Evolutionary conservation across 2,113 vertebrate genomes (phyloP).

Genomic region (Herpailurus yagouaroundi): DNA sequence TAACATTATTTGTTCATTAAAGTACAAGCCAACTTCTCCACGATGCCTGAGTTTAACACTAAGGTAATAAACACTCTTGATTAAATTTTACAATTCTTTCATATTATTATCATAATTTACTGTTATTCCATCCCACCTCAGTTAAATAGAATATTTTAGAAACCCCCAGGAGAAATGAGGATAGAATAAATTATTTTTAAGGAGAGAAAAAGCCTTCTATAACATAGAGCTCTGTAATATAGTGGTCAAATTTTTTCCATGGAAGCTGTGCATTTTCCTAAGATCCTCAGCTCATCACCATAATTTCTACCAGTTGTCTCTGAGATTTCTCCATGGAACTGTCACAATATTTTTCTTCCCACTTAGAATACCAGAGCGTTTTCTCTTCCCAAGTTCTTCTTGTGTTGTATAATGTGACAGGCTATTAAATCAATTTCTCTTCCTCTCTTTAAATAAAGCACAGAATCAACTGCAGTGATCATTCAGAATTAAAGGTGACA

Average conservation of each 20-base stretch:
- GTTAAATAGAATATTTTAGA: background rate
- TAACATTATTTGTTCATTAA: background rate
- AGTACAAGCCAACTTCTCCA: background rate
- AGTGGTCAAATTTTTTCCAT: background rate
- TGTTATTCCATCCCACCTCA: background rate
- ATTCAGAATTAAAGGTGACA: conserved; percentile 76
- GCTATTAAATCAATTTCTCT: conserved; percentile 79
- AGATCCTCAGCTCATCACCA: background rate
- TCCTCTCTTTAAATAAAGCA: conserved; percentile 73
- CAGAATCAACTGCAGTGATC: conserved; percentile 45
- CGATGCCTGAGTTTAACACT: background rate
- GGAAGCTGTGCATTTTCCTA: conserved; percentile 3
- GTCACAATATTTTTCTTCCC: conserved; percentile 81
- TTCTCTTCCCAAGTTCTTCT: conserved; percentile 66
- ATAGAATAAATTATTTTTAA: conserved; percentile 9
- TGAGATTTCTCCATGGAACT: conserved; percentile 47
- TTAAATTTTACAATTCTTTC: background rate
- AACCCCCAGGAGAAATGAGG: background rate
- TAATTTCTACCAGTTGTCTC: conserved; percentile 46
- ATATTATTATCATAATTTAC: background rate
- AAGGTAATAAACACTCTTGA: background rate
- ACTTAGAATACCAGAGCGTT: conserved; percentile 63
- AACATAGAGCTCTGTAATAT: background rate
- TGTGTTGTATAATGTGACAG: conserved; percentile 77
- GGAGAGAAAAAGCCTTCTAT: background rate